Conservation (phyloP, 1,140 invertebrate genomes). For the Trichonephila clavata region DNA sequence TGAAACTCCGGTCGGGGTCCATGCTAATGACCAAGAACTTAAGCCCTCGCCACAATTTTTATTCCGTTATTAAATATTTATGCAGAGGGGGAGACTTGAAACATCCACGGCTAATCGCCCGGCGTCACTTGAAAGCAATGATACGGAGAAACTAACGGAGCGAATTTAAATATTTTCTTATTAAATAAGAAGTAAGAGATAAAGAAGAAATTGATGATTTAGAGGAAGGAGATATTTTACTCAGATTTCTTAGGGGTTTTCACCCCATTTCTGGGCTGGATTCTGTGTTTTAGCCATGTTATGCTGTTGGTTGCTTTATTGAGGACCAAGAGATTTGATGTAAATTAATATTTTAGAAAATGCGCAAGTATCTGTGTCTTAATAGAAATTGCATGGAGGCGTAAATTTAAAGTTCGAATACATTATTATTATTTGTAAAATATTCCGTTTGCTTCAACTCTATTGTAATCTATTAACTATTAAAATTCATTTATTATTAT, state of each 20-base stretch:
- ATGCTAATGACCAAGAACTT: conserved; percentile 1
- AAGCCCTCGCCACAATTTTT: neutral
- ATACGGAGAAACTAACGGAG: neutral
- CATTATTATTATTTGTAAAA: no score
- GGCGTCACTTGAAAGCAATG: neutral
- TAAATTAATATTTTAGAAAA: no score
- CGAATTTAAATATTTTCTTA: conserved; percentile 39
- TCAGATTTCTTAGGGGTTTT: neutral
- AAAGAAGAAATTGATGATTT: conserved; percentile 22
- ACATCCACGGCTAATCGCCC: neutral
- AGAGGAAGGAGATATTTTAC: neutral
- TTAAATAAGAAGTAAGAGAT: neutral
- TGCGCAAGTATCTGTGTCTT: no score
- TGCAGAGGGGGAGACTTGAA: neutral
- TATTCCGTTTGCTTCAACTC: no score
- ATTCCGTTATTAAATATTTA: conserved; percentile 39
- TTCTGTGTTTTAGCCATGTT: no score
- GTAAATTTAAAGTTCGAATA: no score
- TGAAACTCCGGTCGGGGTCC: neutral
- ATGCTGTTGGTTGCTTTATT: no score
- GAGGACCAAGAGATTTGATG: no score
- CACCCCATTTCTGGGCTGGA: neutral
- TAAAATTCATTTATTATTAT: no score
- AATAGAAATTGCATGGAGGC: no score
- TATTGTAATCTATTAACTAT: no score